phyloP scores from a whole-genome alignment of 2,113 vertebrate genomes.

The Platichthys flesus region DNA sequence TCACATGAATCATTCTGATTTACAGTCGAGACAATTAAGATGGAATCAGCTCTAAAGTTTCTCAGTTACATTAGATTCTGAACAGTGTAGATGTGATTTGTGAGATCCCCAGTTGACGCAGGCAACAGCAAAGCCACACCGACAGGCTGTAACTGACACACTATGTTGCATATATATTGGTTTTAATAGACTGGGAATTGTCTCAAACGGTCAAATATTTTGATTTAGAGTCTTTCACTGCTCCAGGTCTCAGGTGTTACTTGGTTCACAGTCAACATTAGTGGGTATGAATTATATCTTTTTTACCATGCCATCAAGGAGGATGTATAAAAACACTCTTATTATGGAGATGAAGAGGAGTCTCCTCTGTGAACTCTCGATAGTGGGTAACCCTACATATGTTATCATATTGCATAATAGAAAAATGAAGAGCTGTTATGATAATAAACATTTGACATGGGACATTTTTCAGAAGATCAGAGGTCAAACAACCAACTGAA shows the following conservation, averaged over 20 bases:
- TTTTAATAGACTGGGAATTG: constrained; percentile 77
- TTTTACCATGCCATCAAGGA: constrained; percentile 21
- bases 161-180: constrained; percentile 76
- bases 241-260: constrained; percentile 69
- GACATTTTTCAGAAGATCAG: no score
- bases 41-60: constrained; percentile 59
- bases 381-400: not conserved
- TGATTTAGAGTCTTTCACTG: constrained; percentile 67
- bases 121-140: constrained; percentile 66
- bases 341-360: not conserved
- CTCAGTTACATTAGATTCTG: constrained; percentile 59
- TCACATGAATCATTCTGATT: constrained; percentile 42
- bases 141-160: constrained; percentile 72
- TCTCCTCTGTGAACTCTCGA: not conserved
- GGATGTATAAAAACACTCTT: not conserved
- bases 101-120: constrained; percentile 33
- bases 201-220: constrained; percentile 56
- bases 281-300: constrained; percentile 59
- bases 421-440: not conserved
- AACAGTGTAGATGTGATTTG: constrained; percentile 69
- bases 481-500: no score
- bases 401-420: not conserved
- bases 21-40: constrained; percentile 44
- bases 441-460: no score
- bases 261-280: constrained; percentile 52